Evolutionary conservation across 2,797 vertebrate species (phyloP).

Genomic region (Rhyacichthys aspro): DNA sequence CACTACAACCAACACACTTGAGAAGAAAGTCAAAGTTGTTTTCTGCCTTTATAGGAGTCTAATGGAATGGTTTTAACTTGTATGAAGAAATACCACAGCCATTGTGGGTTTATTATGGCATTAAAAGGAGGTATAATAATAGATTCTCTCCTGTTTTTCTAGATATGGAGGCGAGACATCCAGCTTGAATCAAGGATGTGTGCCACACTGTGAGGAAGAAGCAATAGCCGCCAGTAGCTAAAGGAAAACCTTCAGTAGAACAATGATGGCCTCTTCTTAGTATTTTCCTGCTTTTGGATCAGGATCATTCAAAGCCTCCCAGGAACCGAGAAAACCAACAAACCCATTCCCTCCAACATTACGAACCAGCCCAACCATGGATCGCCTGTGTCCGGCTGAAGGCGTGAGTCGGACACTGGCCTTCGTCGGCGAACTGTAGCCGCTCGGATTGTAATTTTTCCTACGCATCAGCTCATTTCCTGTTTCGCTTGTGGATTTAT

Average conservation of each 20-base stretch:
- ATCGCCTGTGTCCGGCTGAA: constrained; percentile 68
- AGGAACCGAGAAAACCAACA: background rate
- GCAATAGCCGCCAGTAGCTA: constrained; percentile 11
- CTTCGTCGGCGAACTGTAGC: constrained; percentile 67
- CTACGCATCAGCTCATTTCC: constrained; percentile 17
- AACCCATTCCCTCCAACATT: constrained; percentile 2
- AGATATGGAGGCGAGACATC: constrained; percentile 64
- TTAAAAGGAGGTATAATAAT: background rate
- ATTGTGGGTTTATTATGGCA: too few relatives aligned
- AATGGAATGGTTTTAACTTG: background rate
- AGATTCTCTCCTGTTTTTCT: constrained; percentile 30
- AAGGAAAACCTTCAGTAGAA: constrained; percentile 28
- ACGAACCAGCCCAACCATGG: constrained; percentile 59
- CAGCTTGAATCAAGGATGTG: constrained; percentile 35
- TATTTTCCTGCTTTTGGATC: constrained; percentile 28
- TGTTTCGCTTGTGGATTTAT: constrained; percentile 75
- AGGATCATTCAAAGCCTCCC: background rate
- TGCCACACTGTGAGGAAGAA: constrained; percentile 29
- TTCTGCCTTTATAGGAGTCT: too few relatives aligned
- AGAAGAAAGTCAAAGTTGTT: too few relatives aligned
- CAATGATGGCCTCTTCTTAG: constrained; percentile 24
- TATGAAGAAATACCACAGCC: too few relatives aligned
- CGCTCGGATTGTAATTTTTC: constrained; percentile 37
- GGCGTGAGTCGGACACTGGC: constrained; percentile 68
- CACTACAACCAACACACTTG: too few relatives aligned